Conservation (phyloP, 2,888 invertebrate genomes). For the Sarcophaga rosellei region DNA sequence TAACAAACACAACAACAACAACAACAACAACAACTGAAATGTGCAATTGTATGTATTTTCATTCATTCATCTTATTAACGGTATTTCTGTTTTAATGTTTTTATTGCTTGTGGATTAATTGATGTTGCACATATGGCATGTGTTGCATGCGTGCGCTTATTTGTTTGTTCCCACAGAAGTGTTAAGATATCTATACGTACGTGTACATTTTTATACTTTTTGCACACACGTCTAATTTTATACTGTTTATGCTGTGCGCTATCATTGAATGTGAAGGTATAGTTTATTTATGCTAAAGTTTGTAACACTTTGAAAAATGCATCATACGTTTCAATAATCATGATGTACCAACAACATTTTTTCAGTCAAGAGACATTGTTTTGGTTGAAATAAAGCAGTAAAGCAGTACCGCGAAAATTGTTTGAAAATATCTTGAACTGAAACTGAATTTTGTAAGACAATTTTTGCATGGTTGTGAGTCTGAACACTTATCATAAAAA, state of each 20-base stretch:
- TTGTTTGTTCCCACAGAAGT: constrained; percentile 10
- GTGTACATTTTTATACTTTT: constrained; percentile 35
- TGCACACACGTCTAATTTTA: constrained; percentile 19
- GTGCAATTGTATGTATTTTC: constrained; percentile 27
- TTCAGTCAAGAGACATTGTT: too few species aligned
- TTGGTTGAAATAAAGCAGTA: too few species aligned
- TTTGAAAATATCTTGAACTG: too few species aligned
- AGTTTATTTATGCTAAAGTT: too few species aligned
- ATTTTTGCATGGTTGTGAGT: too few species aligned
- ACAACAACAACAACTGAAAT: constrained; percentile 11
- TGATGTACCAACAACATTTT: too few species aligned
- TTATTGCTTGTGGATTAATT: constrained; percentile 63
- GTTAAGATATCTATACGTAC: constrained; percentile 17
- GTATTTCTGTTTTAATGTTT: constrained; percentile 11
- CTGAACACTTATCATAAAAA: too few species aligned
- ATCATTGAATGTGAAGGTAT: neutral
- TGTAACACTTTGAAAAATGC: too few species aligned
- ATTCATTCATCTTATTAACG: neutral
- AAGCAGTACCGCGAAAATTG: too few species aligned
- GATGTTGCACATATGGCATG: constrained; percentile 26
- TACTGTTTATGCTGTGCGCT: constrained; percentile 1
- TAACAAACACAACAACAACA: neutral
- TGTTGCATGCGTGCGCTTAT: constrained; percentile 36
- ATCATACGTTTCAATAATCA: too few species aligned
- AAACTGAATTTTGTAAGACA: too few species aligned